phyloP scores from a whole-genome alignment of 2,888 invertebrate species.

The Harpalus rufipes region DNA sequence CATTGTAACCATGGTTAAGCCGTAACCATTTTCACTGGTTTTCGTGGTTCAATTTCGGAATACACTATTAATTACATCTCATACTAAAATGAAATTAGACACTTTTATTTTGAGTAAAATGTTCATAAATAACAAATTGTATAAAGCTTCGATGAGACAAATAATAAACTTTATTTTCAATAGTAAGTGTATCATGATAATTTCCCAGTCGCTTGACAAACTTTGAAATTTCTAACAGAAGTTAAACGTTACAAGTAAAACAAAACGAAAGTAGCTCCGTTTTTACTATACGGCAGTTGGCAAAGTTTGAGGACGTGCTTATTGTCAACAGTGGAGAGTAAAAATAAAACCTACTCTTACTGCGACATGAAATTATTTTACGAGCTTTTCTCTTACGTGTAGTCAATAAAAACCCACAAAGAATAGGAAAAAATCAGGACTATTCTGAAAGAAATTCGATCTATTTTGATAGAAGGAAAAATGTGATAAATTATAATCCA shows the following conservation, averaged over 20 bases:
- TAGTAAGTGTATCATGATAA: slow-evolving; percentile 3
- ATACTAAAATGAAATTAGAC: no score
- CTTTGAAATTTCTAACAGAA: slow-evolving; percentile 31
- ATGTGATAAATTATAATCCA: neutral
- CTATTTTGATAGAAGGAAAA: neutral
- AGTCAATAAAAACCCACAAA: slow-evolving; percentile 2
- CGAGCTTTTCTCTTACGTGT: slow-evolving; percentile 19
- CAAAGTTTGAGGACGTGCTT: slow-evolving; percentile 42
- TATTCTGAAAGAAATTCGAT: neutral
- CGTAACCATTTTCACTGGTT: no score
- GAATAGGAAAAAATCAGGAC: neutral
- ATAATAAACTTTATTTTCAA: neutral
- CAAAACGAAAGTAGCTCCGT: slow-evolving; percentile 21
- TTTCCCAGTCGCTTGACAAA: slow-evolving; percentile 20
- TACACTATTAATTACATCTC: no score
- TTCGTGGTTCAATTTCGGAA: no score
- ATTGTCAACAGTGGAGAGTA: slow-evolving; percentile 33
- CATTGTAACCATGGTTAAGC: no score
- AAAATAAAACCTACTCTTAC: slow-evolving; percentile 17
- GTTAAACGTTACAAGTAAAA: slow-evolving; percentile 35
- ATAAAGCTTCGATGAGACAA: neutral
- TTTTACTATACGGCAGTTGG: slow-evolving; percentile 33
- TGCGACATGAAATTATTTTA: slow-evolving; percentile 34
- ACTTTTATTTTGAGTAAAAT: neutral
- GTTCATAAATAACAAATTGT: neutral